phyloP scores from a whole-genome alignment of 2,113 vertebrate genomes.

The Megaleporinus macrocephalus region DNA sequence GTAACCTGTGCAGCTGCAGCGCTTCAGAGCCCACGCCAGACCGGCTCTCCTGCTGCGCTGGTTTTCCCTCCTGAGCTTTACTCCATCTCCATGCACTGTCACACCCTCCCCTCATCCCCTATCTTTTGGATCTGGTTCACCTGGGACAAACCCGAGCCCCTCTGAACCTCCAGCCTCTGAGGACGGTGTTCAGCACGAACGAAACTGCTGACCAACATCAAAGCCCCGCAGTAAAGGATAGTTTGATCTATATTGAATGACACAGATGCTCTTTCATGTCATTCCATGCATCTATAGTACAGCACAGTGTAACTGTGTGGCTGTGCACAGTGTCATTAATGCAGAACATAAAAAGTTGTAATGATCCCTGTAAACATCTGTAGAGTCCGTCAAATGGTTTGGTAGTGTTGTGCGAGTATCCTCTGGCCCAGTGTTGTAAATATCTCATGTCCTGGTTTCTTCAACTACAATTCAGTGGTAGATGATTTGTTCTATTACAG shows the following conservation, averaged over 20 bases:
- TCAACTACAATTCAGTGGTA: no score
- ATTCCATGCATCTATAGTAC: not conserved
- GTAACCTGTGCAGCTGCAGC: not conserved
- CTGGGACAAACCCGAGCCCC: not conserved
- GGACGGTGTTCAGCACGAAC: not conserved
- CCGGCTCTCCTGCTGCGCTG: conserved; percentile 18
- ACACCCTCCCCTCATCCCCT: not conserved
- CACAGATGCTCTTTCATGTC: conserved; percentile 15
- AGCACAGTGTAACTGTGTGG: not conserved
- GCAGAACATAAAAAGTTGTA: not conserved
- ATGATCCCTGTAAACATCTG: not conserved
- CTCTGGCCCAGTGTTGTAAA: no score
- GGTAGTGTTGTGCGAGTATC: no score
- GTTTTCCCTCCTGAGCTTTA: not conserved
- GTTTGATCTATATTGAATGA: conserved; percentile 21
- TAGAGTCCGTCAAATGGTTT: not conserved
- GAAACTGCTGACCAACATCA: conserved; percentile 1
- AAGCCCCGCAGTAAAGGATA: conserved; percentile 3
- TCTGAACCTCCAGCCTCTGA: not conserved
- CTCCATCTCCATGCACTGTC: not conserved
- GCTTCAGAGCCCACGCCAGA: not conserved
- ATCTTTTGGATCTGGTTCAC: conserved; percentile 11
- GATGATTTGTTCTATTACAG: no score
- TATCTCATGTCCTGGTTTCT: no score
- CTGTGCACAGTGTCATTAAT: not conserved